These are phyloP conservation scores for Nowickia ferox DNA, from an alignment of 2,888 invertebrate species.

Conservation along the genomic window DNA sequence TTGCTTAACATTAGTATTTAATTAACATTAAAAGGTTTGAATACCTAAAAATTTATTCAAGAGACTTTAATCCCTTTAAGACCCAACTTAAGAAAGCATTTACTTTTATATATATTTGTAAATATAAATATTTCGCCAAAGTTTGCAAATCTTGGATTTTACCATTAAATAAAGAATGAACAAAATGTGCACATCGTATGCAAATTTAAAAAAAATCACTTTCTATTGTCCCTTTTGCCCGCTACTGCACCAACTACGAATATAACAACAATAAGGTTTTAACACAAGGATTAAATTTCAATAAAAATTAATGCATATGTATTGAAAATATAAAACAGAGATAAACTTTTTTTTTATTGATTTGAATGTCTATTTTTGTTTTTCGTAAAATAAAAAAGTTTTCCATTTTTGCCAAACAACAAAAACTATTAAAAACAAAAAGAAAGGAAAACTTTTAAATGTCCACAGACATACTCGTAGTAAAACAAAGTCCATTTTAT, in stretches of 20 bases:
- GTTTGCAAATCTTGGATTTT: conserved; percentile 11
- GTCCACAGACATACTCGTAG: conserved; percentile 54
- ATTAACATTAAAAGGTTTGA: neutral
- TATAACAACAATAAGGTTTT: neutral
- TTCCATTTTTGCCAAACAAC: conserved; percentile 35
- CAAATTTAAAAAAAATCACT: conserved; percentile 29
- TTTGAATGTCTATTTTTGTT: conserved; percentile 47
- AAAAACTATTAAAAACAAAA: neutral
- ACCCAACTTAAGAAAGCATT: neutral
- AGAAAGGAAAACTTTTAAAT: conserved; percentile 43
- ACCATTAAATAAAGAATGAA: neutral
- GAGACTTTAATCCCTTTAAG: neutral
- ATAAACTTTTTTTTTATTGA: conserved; percentile 51
- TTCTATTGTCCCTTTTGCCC: conserved; percentile 8
- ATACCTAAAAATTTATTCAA: neutral
- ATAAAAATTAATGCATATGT: conserved; percentile 57
- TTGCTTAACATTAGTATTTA: neutral
- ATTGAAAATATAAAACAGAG: conserved; percentile 36
- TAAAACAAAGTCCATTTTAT: conserved; percentile 64
- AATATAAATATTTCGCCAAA: neutral
- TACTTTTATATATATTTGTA: neutral
- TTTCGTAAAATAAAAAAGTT: conserved; percentile 9
- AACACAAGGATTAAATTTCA: conserved; percentile 65
- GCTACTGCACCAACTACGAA: neutral
- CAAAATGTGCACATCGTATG: conserved; percentile 19